phyloP scores from a whole-genome alignment of 2,113 vertebrate species.

The Oreochromis tanganicae region DNA sequence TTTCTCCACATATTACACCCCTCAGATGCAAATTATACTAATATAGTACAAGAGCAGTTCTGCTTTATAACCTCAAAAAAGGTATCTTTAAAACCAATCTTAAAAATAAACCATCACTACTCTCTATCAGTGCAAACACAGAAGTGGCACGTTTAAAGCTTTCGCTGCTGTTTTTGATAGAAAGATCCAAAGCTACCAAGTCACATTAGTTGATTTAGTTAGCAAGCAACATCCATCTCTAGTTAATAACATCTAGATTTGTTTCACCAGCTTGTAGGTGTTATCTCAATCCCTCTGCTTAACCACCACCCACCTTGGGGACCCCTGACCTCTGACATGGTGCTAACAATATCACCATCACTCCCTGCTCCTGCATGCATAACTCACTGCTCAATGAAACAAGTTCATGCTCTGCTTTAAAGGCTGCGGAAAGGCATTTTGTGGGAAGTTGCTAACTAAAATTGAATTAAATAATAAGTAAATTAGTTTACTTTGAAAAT shows the following conservation, averaged over 20 bases:
- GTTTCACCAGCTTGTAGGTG: not conserved
- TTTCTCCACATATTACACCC: not conserved
- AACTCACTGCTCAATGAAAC: not conserved
- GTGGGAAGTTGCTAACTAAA: not conserved
- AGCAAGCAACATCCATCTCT: not conserved
- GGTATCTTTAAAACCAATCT: not conserved
- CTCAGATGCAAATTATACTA: not conserved
- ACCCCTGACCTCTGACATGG: constrained; percentile 16
- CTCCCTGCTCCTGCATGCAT: not conserved
- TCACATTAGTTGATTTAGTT: not conserved
- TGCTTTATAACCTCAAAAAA: not conserved
- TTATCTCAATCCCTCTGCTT: not conserved
- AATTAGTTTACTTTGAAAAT: not conserved
- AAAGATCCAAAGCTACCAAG: not conserved
- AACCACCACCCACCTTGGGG: not conserved
- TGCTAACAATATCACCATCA: not conserved
- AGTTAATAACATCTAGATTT: not conserved
- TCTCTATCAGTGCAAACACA: not conserved
- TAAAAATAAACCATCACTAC: not conserved
- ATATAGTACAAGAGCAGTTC: not conserved
- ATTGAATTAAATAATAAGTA: not conserved
- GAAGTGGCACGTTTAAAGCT: not conserved
- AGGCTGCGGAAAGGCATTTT: not conserved
- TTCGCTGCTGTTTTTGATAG: not conserved
- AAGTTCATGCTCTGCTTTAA: not conserved